These are phyloP conservation scores for Scaptomyza polygonia DNA, from an alignment of 2,888 invertebrate species.

Conservation along the genomic window DNA sequence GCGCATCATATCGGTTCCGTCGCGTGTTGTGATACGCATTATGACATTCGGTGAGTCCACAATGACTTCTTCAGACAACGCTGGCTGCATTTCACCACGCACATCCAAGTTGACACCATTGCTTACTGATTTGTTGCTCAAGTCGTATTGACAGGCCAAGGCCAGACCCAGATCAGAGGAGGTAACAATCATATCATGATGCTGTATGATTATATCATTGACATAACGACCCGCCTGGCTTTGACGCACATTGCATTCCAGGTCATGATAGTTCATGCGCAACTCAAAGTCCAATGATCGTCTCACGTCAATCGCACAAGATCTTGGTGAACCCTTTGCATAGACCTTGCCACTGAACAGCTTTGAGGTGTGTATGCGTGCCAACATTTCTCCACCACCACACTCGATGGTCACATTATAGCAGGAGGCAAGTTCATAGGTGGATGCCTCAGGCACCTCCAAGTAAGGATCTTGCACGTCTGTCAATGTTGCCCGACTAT, in stretches of 20 bases:
- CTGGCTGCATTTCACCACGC: constrained; percentile 93
- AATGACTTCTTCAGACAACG: constrained; percentile 94
- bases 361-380: constrained; percentile 95
- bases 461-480: constrained; percentile 96
- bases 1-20: constrained; percentile 92
- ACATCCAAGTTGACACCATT: constrained; percentile 95
- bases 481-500: constrained; percentile 93
- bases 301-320: constrained; percentile 95
- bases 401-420: constrained; percentile 98
- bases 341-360: constrained; percentile 86
- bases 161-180: constrained; percentile 96
- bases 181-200: constrained; percentile 97
- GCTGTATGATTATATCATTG: constrained; percentile 96
- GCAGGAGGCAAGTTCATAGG: constrained; percentile 96
- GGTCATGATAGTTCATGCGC: constrained; percentile 95
- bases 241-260: constrained; percentile 96
- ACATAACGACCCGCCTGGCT: constrained; percentile 93
- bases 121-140: constrained; percentile 96
- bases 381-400: constrained; percentile 96
- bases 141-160: constrained; percentile 96
- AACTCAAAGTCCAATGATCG: constrained; percentile 95
- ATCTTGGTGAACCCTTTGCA: constrained; percentile 95
- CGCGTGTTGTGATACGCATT: constrained; percentile 95
- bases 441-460: constrained; percentile 95
- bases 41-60: constrained; percentile 97